These are phyloP conservation scores for Pelusios castaneus DNA, from an alignment of 2,113 vertebrate genomes.

Conservation along the genomic window DNA sequence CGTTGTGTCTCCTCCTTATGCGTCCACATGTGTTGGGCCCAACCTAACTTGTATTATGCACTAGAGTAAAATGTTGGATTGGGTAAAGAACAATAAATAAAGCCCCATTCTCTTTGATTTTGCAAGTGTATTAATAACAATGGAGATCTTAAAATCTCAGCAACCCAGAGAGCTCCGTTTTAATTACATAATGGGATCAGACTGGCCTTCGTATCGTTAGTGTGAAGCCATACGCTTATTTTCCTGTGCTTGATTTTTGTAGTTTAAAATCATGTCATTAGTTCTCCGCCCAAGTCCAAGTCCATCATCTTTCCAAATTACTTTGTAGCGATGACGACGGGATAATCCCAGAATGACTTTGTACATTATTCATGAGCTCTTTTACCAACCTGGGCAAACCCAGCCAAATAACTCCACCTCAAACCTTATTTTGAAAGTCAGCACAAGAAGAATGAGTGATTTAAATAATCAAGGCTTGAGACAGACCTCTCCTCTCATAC, in stretches of 20 bases:
- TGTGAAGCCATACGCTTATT: not conserved
- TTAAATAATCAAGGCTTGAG: not conserved
- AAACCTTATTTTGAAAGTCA: not conserved
- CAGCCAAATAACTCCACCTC: not conserved
- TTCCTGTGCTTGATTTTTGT: not conserved
- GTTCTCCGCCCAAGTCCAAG: not conserved
- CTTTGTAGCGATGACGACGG: not conserved
- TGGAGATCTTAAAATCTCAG: not conserved
- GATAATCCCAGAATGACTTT: constrained; percentile 1
- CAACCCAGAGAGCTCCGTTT: not conserved
- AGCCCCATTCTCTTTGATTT: not conserved
- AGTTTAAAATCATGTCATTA: constrained; percentile 35
- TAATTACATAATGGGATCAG: not conserved
- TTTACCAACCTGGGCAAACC: not conserved
- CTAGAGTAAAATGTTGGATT: not conserved
- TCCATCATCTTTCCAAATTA: not conserved
- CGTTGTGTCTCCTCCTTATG: rapidly evolving
- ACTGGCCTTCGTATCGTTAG: not conserved
- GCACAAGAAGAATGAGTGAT: not conserved
- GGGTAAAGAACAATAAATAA: not conserved
- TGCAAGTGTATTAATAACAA: not conserved
- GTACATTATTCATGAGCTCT: not conserved
- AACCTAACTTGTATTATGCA: rapidly evolving
- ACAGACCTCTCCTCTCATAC: too few species aligned
- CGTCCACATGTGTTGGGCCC: not conserved